Conservation (phyloP, 64 coral and sea anemone genomes). For the Montipora capricornis region DNA sequence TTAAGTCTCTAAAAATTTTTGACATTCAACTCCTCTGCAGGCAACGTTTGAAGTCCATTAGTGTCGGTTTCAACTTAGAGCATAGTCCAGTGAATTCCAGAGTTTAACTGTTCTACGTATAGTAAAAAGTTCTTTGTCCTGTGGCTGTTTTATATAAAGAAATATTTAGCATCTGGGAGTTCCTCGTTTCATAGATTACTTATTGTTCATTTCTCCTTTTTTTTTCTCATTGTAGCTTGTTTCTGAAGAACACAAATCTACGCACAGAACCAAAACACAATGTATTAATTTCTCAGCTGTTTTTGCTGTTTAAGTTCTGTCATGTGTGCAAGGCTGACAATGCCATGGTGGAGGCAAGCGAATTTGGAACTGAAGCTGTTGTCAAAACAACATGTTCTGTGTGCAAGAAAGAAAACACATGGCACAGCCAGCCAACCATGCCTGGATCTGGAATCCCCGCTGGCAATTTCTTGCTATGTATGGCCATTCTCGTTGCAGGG, state of each 20-base stretch:
- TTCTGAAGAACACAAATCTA: conserved; percentile 19
- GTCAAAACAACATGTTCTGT: conserved; percentile 25
- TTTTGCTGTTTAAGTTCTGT: conserved; percentile 65
- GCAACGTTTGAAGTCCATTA: too few species aligned
- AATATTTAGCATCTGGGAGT: too few species aligned
- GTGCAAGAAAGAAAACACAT: not conserved
- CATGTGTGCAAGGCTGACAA: conserved; percentile 60
- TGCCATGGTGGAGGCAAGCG: not conserved
- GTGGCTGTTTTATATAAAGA: too few species aligned
- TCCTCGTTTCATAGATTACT: not conserved
- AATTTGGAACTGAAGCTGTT: conserved; percentile 40
- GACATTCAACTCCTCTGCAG: too few species aligned
- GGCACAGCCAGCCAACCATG: conserved; percentile 68
- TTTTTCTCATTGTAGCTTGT: not conserved
- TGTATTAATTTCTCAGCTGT: conserved; percentile 56
- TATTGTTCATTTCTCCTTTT: conserved; percentile 17
- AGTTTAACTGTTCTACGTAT: too few species aligned
- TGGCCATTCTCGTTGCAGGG: conserved; percentile 52
- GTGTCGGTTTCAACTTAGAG: too few species aligned
- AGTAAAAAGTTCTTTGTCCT: too few species aligned
- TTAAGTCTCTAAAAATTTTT: too few species aligned
- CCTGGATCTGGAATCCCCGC: not conserved
- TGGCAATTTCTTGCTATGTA: not conserved
- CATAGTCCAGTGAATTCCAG: too few species aligned
- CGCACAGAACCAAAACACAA: conserved; percentile 65